Evolutionary conservation across 1,140 invertebrate genomes (phyloP).

Genomic region (Euwallacea similis): DNA sequence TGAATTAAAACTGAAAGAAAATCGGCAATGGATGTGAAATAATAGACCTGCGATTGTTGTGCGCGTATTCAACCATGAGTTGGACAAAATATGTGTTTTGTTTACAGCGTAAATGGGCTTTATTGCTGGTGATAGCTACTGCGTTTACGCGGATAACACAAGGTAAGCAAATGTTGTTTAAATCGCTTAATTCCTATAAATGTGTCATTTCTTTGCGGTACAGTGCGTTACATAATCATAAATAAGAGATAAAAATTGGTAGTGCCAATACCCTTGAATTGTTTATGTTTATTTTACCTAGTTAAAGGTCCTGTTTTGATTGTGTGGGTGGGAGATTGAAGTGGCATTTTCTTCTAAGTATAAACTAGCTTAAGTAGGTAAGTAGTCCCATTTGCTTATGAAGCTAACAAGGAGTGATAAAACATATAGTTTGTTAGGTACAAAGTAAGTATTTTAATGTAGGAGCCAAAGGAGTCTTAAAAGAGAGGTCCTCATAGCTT

Average conservation of each 20-base stretch:
- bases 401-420: background rate
- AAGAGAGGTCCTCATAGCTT: background rate
- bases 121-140: conserved; percentile 43
- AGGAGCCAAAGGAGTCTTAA: background rate
- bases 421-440: background rate
- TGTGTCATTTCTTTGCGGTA: conserved; percentile 12
- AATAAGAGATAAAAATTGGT: background rate
- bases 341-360: background rate
- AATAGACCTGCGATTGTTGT: conserved; percentile 26
- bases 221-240: conserved; percentile 17
- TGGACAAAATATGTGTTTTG: conserved; percentile 41
- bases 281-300: conserved; percentile 5
- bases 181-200: conserved; percentile 35
- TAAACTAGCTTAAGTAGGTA: too few relatives aligned
- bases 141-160: conserved; percentile 43
- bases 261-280: background rate
- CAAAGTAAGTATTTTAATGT: background rate
- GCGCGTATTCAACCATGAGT: conserved; percentile 41
- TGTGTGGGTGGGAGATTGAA: background rate
- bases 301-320: conserved; percentile 7
- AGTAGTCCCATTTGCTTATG: background rate
- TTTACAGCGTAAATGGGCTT: conserved; percentile 41
- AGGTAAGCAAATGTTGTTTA: conserved; percentile 48
- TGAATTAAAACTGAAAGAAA: conserved; percentile 8
- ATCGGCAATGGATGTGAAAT: conserved; percentile 26